These are phyloP conservation scores for Charadrius vociferus DNA, from an alignment of 2,113 vertebrate genomes.

Conservation along the genomic window DNA sequence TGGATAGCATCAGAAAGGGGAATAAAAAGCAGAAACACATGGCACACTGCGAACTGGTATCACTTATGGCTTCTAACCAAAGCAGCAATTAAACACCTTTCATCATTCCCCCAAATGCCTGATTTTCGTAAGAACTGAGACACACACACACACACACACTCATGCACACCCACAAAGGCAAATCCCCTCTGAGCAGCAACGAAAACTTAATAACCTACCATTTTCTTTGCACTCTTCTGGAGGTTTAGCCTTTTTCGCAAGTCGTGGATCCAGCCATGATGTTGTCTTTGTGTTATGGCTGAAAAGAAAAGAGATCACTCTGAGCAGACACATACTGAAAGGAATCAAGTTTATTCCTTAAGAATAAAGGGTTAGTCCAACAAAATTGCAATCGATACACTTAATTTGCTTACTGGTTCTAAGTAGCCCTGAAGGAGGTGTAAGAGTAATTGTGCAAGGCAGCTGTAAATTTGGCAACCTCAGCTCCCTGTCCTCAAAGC, in stretches of 20 bases:
- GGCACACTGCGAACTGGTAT: constrained; percentile 67
- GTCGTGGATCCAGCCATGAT: constrained; percentile 99
- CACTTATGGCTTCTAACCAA: constrained; percentile 64
- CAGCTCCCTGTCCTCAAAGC: constrained; percentile 82
- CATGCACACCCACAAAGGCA: constrained; percentile 53
- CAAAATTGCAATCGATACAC: constrained; percentile 92
- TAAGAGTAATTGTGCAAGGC: constrained; percentile 82
- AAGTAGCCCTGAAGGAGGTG: constrained; percentile 86
- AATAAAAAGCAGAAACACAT: constrained; percentile 74
- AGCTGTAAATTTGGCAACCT: constrained; percentile 88
- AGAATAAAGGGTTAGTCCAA: constrained; percentile 80
- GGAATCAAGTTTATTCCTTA: constrained; percentile 81
- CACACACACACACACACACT: constrained; percentile 20
- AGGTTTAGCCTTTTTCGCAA: constrained; percentile 98
- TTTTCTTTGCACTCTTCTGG: constrained; percentile 99
- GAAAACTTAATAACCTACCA: constrained; percentile 87
- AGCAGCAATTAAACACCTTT: constrained; percentile 68
- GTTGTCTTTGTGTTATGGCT: constrained; percentile 99
- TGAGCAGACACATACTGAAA: constrained; percentile 83
- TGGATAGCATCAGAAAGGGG: constrained; percentile 62
- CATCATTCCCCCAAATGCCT: constrained; percentile 57
- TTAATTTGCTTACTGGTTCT: constrained; percentile 93
- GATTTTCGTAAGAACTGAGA: constrained; percentile 49
- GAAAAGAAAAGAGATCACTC: constrained; percentile 86
- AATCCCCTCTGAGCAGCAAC: constrained; percentile 58